Percentiles rank a stretch among this genome's conserved stretches.
Evolutionary conservation across 2,113 vertebrate genomes (phyloP).

Genomic region (Platysternon megacephalum): DNA sequence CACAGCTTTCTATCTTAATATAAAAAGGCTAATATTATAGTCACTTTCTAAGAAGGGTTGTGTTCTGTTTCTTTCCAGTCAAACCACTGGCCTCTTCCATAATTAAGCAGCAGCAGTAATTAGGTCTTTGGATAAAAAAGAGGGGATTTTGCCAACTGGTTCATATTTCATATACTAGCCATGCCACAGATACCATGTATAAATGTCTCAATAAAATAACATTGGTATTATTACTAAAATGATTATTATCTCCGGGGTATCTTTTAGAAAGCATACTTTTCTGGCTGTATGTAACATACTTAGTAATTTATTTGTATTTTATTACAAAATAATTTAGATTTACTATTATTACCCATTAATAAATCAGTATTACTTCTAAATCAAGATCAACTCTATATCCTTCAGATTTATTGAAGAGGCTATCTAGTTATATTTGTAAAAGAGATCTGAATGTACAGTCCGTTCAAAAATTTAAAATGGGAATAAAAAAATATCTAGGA

Average conservation of each 20-base stretch:
- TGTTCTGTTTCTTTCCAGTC: not conserved
- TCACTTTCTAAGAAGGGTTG: not conserved
- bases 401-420: not conserved
- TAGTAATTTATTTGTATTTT: not conserved
- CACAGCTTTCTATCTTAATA: not conserved
- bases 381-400: not conserved
- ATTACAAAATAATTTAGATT: not conserved
- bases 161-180: not conserved
- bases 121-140: not conserved
- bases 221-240: not conserved
- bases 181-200: not conserved
- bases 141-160: not conserved
- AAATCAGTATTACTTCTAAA: not conserved
- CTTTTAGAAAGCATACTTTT: not conserved
- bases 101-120: not conserved
- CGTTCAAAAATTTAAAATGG: not conserved
- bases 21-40: not conserved
- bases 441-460: not conserved
- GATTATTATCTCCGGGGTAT: not conserved
- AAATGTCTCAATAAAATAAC: not conserved
- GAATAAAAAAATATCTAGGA: rapidly evolving
- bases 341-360: not conserved
- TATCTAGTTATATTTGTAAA: not conserved
- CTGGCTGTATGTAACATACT: not conserved
- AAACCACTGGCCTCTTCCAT: not conserved